Conservation (phyloP, 2,888 invertebrate genomes). For the Macroteleia sp. region DNA sequence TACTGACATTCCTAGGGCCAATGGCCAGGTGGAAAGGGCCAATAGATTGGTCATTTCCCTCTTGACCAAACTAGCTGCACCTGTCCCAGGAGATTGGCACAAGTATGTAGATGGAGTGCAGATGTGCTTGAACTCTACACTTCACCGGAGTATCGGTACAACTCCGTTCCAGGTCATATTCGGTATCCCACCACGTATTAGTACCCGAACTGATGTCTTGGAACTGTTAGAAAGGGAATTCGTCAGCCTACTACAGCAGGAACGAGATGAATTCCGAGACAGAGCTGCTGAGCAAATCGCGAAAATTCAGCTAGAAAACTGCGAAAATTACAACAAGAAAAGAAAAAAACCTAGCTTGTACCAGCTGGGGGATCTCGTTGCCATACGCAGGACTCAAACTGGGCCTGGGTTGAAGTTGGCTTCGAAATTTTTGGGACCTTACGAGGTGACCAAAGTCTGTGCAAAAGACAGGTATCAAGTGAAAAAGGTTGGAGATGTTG, state of each 20-base stretch:
- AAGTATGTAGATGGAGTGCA: not conserved
- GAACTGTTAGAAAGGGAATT: not conserved
- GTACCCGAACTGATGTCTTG: not conserved
- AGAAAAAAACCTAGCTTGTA: slow-evolving; percentile 15
- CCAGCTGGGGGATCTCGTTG: not conserved
- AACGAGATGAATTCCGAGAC: slow-evolving; percentile 10
- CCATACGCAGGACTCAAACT: slow-evolving; percentile 19
- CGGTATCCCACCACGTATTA: not conserved
- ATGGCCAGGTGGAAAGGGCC: too few relatives aligned
- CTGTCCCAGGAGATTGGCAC: not conserved
- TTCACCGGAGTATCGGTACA: not conserved
- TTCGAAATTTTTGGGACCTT: slow-evolving; percentile 30
- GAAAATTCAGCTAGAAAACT: slow-evolving; percentile 30
- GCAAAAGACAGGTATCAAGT: not conserved
- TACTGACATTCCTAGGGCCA: too few relatives aligned
- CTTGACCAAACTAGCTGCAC: not conserved
- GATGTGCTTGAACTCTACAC: slow-evolving; percentile 65
- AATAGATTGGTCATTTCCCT: not conserved
- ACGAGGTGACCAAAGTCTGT: not conserved
- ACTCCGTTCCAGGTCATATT: not conserved
- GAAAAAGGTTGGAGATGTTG: not conserved
- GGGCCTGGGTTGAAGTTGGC: slow-evolving; percentile 27
- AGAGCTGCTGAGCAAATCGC: slow-evolving; percentile 22
- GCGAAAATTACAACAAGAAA: slow-evolving; percentile 8
- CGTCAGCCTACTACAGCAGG: not conserved